Percentiles rank a stretch among this genome's conserved stretches.
These are phyloP conservation scores for Tricholaema leucomelas DNA, from an alignment of 2,113 vertebrate genomes.

Conservation along the genomic window DNA sequence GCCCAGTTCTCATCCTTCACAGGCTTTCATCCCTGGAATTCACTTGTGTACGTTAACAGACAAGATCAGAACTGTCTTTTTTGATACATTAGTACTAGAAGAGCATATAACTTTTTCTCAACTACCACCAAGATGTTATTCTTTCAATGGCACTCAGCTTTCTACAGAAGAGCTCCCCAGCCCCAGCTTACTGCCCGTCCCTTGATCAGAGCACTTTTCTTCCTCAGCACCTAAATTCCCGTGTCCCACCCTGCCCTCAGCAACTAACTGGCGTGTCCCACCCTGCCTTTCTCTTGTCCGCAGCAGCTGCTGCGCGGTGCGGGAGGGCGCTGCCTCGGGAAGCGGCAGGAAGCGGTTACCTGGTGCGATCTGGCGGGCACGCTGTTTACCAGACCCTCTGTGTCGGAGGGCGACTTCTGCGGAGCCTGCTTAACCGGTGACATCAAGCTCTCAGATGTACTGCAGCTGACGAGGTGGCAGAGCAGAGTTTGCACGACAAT, in stretches of 20 bases:
- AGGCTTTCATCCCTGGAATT: not conserved
- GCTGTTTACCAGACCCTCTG: conserved; percentile 86
- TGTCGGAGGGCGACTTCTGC: conserved; percentile 87
- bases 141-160: not conserved
- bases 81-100: not conserved
- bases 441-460: conserved; percentile 87
- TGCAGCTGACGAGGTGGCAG: conserved; percentile 82
- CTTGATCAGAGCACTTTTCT: not conserved
- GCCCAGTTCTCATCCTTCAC: not conserved
- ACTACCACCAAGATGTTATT: not conserved
- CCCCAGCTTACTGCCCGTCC: not conserved
- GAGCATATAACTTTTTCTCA: not conserved
- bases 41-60: rapidly evolving
- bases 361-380: conserved; percentile 86
- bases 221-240: not conserved
- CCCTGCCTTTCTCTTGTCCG: not conserved
- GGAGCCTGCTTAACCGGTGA: conserved; percentile 85
- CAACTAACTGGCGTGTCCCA: not conserved
- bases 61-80: not conserved
- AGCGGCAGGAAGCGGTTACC: conserved; percentile 79
- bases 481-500: conserved; percentile 72
- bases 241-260: conserved; percentile 1
- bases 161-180: not conserved
- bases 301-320: too few relatives aligned
- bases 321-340: not conserved